Evolutionary conservation across 1,140 invertebrate species (phyloP), one percentile per base, ranked within the genome.

Genomic region (Temnothorax curvispinosus): DNA sequence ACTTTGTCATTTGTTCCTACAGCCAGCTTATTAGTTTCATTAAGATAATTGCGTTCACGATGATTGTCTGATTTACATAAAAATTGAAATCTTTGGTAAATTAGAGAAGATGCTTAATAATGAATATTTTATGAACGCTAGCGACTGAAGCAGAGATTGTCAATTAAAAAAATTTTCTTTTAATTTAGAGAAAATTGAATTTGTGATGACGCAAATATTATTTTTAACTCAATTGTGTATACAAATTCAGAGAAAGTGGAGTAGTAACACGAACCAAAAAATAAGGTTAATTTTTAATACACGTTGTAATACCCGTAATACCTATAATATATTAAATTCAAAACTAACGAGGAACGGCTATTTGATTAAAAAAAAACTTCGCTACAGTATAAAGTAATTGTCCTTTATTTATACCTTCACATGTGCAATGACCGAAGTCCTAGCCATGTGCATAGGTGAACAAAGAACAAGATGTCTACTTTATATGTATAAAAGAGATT

Each of bases 61-160:
- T 80, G 54, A 80, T 80, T 80, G 32, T 4, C 32, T 67, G 18
- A 80, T 80, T 80, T 80, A 50, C 67, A 69, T 80, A 8, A 69
- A 69, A 80, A 80, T 69, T 80, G n/a, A 9, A 80, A 80, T 80
- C 32, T 32, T 35, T 9, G 32, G 15, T 21, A 2, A 67, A 52
- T 13, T 47, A 9, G 9, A 9, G 21, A 21, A 21, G 9, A 64
- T 13, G 41, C 2, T 60, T 50, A 52, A 35, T 80, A 80, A 54
- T 2, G n/a, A 52, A 60, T 56, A 41, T 76, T 67, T 38, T 69
- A 52, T 38, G 4, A 80, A n/a, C 8, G 1, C 44, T n/a, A 18
- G 13, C 21, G 15, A 54, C 0, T 52, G 27, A 58, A 75, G 2
- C 6, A 62, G 1, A 62, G 7, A 60, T 62, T 62, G 21, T 64